These are phyloP conservation scores for Drosophila melanogaster DNA, from an alignment of 1,140 invertebrate species.

Conservation along the genomic window DNA sequence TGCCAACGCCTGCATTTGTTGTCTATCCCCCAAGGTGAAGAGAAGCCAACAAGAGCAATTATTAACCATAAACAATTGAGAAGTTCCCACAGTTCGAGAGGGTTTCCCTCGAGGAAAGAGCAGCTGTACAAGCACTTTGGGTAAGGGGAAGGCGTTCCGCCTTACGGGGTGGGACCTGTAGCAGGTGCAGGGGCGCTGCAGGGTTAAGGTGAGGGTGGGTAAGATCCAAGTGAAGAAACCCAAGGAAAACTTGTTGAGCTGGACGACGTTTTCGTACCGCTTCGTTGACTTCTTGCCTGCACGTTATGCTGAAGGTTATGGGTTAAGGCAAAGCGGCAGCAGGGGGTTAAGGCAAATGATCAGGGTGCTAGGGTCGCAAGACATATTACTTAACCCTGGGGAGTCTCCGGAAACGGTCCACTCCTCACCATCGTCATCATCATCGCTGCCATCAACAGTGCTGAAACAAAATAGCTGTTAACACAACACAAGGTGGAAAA, in stretches of 20 bases:
- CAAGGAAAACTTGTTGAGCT: conserved; percentile 74
- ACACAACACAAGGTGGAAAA: conserved; percentile 36
- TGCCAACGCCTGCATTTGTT: conserved; percentile 22
- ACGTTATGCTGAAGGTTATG: conserved; percentile 1
- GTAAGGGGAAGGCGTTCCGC: conserved; percentile 3
- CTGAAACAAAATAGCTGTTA: conserved; percentile 64
- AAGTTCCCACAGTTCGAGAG: conserved; percentile 76
- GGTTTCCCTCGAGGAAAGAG: conserved; percentile 67
- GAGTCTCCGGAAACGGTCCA: conserved; percentile 35
- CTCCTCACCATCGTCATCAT: conserved; percentile 29
- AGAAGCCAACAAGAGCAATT: conserved; percentile 82
- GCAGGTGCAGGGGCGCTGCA: conserved; percentile 23
- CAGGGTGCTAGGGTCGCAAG: conserved; percentile 24
- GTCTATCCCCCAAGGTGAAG: conserved; percentile 58
- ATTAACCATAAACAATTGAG: conserved; percentile 82
- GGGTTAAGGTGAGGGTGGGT: conserved; percentile 10
- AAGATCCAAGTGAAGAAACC: conserved; percentile 10
- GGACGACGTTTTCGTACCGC: conserved; percentile 59
- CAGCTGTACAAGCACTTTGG: conserved; percentile 65
- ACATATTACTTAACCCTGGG: conserved; percentile 50
- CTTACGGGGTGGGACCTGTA: conserved; percentile 11
- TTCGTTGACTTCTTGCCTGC: conserved; percentile 61
- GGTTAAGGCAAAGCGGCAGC: conserved; percentile 1
- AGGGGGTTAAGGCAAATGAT: conserved; percentile 1
- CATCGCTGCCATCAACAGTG: conserved; percentile 22